Evolutionary conservation across 2,888 invertebrate species (phyloP), one percentile per base, ranked within the genome.

Genomic region (Griposia aprilina): DNA sequence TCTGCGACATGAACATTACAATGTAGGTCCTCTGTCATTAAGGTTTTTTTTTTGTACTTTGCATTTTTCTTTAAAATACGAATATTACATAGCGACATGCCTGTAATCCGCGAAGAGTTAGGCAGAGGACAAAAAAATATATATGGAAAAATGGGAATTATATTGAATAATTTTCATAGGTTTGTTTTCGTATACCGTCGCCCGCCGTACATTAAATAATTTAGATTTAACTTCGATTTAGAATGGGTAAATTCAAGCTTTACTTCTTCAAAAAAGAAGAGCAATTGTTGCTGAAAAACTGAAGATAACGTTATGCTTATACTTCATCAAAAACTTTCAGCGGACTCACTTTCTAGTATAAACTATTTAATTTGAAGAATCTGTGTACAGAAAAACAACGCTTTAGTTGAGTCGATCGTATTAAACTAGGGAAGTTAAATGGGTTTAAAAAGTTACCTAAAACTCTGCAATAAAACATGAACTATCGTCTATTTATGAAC

Each of bases 381-480:
- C 4, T 11, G 10, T 20, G 23, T 36, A 26, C 1, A 17, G 8
- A 1, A 62, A 74, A 63, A 36, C 52, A 52, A 74, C 6, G 45
- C 6, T 55, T 62, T 6, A n/a, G 17, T 52, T 63, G n/a, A 15
- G 30, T 48, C n/a, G 45, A 36, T 36, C 48, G 17, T 72, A 57
- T 26, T 23, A 65, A 65, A 57, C 17, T 17, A 50, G 17, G 20
- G 11, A 75, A 55, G 52, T 57, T 75, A n/a, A 74, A 76, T 36
- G 48, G 57, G 63, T 45, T 30, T 36, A 15, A 57, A 23, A 65
- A 48, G n/a, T 36, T 45, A 75, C 41, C 11, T 76, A 36, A 57
- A 45, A 55, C n/a, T 75, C 45, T 13, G 45, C n/a, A 65, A 65
- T 65, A 17, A 76, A 57, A 75, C 48, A 55, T 15, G 7, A 63